Percentiles rank a stretch among this genome's conserved stretches.
These are phyloP conservation scores for Meriones psammophilus DNA, from an alignment of 2,797 vertebrate species.

Conservation along the genomic window DNA sequence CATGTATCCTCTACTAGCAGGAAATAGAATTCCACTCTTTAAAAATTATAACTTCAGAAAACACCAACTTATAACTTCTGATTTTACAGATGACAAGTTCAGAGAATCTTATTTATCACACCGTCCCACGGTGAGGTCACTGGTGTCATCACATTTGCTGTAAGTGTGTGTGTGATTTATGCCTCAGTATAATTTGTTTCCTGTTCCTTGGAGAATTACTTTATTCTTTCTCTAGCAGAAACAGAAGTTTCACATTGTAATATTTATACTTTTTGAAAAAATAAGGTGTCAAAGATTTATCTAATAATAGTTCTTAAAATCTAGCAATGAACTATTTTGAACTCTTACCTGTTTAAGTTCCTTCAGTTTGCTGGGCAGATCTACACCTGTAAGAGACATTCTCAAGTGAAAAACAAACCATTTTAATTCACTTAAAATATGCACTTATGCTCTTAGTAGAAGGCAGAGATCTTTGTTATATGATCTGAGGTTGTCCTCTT, in stretches of 20 bases:
- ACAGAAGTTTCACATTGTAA: background rate
- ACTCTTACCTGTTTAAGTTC: constrained; percentile 60
- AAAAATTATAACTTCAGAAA: constrained; percentile 48
- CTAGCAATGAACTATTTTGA: background rate
- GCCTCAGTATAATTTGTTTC: background rate
- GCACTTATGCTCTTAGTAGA: background rate
- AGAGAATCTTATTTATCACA: background rate
- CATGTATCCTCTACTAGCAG: background rate
- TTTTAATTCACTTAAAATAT: constrained; percentile 14
- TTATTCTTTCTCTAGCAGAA: background rate
- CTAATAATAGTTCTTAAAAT: constrained; percentile 40
- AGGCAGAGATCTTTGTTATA: background rate
- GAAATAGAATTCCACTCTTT: background rate
- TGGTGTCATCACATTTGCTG: background rate
- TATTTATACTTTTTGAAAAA: background rate
- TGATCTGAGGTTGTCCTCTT: background rate
- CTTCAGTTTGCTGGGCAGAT: constrained; percentile 53
- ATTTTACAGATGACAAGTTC: background rate
- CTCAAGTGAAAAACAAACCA: constrained; percentile 35
- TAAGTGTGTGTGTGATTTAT: background rate
- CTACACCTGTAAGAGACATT: constrained; percentile 62
- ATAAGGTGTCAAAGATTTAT: background rate
- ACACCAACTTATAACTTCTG: background rate
- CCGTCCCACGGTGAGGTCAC: background rate
- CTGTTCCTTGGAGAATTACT: background rate